Conservation (phyloP, 2,797 vertebrate species). For the Melanotaenia maccullochi region DNA sequence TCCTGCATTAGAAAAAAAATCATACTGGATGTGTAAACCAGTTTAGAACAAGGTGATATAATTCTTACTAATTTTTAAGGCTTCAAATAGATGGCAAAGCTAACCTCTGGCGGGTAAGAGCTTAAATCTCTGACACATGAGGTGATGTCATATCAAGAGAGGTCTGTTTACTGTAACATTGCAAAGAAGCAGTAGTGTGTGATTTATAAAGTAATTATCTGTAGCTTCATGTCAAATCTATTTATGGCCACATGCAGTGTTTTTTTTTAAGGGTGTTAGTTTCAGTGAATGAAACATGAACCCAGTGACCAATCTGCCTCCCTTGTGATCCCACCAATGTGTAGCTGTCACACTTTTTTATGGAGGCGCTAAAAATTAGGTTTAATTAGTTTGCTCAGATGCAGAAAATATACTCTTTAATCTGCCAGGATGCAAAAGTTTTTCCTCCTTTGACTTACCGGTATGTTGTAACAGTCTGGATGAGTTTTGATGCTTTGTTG, state of each 20-base stretch:
- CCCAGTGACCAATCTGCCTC: background rate
- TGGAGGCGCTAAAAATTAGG: conserved; percentile 1
- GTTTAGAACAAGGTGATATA: conserved; percentile 2
- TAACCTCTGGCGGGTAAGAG: background rate
- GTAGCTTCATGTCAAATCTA: background rate
- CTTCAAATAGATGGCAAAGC: conserved; percentile 16
- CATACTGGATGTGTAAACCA: background rate
- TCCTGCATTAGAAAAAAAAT: conserved; percentile 2
- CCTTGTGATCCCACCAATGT: background rate
- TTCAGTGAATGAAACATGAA: conserved; percentile 20
- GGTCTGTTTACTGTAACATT: background rate
- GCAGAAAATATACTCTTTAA: conserved; percentile 25
- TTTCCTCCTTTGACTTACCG: conserved; percentile 22
- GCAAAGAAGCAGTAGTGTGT: background rate
- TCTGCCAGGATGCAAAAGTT: background rate
- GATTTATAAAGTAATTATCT: conserved; percentile 10
- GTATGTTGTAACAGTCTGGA: conserved; percentile 38
- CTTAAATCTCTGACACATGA: conserved; percentile 10
- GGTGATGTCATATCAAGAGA: conserved; percentile 14
- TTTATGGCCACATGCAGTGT: background rate
- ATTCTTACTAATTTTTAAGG: background rate
- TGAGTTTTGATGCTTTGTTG: conserved; percentile 64
- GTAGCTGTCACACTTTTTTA: conserved; percentile 11
- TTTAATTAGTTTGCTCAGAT: conserved; percentile 24
- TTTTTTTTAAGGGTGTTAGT: conserved; percentile 4